These are phyloP conservation scores for Lepidotrigona ventralis DNA, from an alignment of 1,140 invertebrate species.

Conservation along the genomic window DNA sequence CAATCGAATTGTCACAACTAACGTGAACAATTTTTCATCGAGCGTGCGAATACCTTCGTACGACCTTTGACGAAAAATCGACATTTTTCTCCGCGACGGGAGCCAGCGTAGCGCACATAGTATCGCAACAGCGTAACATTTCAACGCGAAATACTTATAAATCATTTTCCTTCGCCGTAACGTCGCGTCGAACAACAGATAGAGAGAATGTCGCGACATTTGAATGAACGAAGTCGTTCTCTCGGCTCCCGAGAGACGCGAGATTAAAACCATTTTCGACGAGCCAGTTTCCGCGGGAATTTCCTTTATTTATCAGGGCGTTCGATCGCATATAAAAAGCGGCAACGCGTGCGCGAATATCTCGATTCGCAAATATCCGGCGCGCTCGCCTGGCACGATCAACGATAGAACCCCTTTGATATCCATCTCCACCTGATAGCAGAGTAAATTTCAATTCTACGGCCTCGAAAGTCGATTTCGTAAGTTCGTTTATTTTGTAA, in stretches of 20 bases:
- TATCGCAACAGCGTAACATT: background rate
- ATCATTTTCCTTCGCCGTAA: background rate
- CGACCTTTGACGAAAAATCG: background rate
- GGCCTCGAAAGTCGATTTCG: background rate
- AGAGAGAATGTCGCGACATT: background rate
- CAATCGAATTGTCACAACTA: background rate
- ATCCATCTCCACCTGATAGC: background rate
- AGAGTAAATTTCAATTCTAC: slow-evolving; percentile 29
- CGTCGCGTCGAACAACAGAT: background rate
- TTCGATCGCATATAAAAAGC: background rate
- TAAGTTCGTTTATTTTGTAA: slow-evolving; percentile 6
- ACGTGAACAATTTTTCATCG: background rate
- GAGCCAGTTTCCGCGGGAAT: background rate
- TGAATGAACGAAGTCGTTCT: background rate
- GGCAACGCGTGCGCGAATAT: slow-evolving; percentile 16
- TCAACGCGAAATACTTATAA: background rate
- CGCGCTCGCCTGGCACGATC: background rate
- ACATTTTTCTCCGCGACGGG: background rate
- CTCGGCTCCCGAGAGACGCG: too few species aligned
- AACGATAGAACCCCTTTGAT: slow-evolving; percentile 2
- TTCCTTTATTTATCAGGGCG: background rate
- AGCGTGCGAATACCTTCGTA: background rate
- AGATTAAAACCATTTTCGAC: background rate
- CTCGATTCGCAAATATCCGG: slow-evolving; percentile 24
- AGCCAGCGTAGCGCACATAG: too few species aligned